A percentile compares a stretch with the other conserved stretches of the same genome.
phyloP scores from a whole-genome alignment of 2,888 invertebrate species.

The Nematopogon swammerdamellus region DNA sequence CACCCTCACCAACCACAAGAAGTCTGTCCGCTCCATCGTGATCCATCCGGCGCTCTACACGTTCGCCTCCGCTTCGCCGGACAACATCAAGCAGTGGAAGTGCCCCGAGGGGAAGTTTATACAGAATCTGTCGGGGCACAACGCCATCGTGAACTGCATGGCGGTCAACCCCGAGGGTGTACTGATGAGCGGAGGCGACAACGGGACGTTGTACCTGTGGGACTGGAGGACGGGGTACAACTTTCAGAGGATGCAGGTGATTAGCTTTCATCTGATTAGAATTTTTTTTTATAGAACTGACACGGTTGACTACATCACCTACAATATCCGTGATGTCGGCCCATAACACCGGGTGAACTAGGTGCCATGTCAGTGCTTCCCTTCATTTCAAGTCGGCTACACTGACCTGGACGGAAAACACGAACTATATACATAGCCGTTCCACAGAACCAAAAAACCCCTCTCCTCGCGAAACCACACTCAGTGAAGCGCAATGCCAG shows the following conservation, averaged over 20 bases:
- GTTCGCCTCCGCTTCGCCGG: slow-evolving; percentile 97
- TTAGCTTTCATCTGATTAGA: too few species aligned
- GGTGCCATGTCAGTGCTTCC: too few species aligned
- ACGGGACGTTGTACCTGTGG: slow-evolving; percentile 96
- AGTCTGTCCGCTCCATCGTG: slow-evolving; percentile 79
- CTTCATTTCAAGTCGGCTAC: too few species aligned
- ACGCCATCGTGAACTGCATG: slow-evolving; percentile 95
- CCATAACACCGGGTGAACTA: too few species aligned
- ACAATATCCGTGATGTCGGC: too few species aligned
- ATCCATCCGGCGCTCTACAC: slow-evolving; percentile 81
- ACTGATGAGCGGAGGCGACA: slow-evolving; percentile 96
- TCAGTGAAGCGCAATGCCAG: too few species aligned
- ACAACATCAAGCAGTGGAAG: slow-evolving; percentile 99
- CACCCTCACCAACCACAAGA: slow-evolving; percentile 98
- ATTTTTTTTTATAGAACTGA: too few species aligned
- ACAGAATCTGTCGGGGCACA: slow-evolving; percentile 95
- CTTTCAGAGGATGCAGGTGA: slow-evolving; percentile 87
- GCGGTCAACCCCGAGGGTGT: slow-evolving; percentile 95
- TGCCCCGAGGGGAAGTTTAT: slow-evolving; percentile 97
- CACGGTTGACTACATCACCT: too few species aligned
- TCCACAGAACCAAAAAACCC: too few species aligned
- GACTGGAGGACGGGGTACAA: slow-evolving; percentile 99
- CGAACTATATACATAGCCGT: too few species aligned
- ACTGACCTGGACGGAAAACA: too few species aligned
- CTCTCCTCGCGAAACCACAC: too few species aligned